phyloP scores from a whole-genome alignment of 1,140 invertebrate genomes.

The Anoplolepis gracilipes region DNA sequence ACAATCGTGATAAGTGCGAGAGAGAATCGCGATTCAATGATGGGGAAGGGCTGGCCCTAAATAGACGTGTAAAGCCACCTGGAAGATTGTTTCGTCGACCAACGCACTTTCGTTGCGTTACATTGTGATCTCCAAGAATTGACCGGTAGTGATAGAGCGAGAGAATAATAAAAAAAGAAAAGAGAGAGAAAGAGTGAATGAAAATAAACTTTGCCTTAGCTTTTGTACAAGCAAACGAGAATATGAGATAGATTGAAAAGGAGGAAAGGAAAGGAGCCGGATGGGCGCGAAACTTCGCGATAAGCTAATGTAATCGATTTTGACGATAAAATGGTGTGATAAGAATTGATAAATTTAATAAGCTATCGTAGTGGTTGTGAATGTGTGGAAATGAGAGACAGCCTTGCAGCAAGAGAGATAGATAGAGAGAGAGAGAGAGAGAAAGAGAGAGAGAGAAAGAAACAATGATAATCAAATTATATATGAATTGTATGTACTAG shows the following conservation, averaged over 20 bases:
- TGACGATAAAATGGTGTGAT: slow-evolving; percentile 52
- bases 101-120: background rate
- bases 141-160: slow-evolving; percentile 1
- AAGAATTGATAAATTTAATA: slow-evolving; percentile 53
- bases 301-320: slow-evolving; percentile 47
- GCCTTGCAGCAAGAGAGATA: slow-evolving; percentile 68
- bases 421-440: slow-evolving; percentile 26
- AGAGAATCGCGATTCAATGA: slow-evolving; percentile 22
- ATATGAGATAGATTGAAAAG: slow-evolving; percentile 36
- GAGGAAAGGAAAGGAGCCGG: slow-evolving; percentile 31
- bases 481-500: slow-evolving; percentile 24
- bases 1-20: background rate
- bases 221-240: slow-evolving; percentile 78
- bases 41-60: slow-evolving; percentile 36
- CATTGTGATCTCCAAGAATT: slow-evolving; percentile 40
- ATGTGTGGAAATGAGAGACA: slow-evolving; percentile 32
- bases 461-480: slow-evolving; percentile 73
- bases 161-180: background rate
- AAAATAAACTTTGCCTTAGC: slow-evolving; percentile 79
- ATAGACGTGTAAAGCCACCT: background rate
- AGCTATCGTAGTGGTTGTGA: slow-evolving; percentile 44
- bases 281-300: slow-evolving; percentile 34
- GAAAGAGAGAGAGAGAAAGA: slow-evolving; percentile 46
- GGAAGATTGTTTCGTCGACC: slow-evolving; percentile 1
- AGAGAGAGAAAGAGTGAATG: slow-evolving; percentile 4